Percentiles rank a stretch among this genome's conserved stretches.
Evolutionary conservation across 2,888 invertebrate species (phyloP).

Genomic region (Lissocephala sabroskyi): DNA sequence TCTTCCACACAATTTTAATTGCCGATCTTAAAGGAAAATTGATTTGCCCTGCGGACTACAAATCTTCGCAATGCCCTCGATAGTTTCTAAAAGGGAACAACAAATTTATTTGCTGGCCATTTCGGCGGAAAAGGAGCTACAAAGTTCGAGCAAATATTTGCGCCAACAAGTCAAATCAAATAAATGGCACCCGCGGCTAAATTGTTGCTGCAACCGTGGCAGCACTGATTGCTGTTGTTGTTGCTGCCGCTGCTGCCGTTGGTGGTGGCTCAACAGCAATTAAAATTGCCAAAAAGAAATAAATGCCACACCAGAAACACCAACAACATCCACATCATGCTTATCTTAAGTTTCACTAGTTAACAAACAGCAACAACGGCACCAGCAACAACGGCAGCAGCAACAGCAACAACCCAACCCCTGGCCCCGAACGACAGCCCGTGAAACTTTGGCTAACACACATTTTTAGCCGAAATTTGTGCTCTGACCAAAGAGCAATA

Average conservation of each 20-base stretch:
- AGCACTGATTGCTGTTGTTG: conserved; percentile 24
- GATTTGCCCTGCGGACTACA: conserved; percentile 18
- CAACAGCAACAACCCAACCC: conserved; percentile 14
- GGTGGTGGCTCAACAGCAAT: conserved; percentile 47
- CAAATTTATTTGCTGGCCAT: conserved; percentile 53
- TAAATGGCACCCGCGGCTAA: conserved; percentile 34
- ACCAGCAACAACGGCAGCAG: conserved; percentile 17
- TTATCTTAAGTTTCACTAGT: conserved; percentile 48
- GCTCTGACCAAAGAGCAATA: conserved; percentile 40
- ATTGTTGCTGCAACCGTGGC: conserved; percentile 5
- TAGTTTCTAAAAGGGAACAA: too few relatives aligned
- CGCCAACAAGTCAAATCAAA: conserved; percentile 63
- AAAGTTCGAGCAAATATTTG: conserved; percentile 37
- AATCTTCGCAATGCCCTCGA: too few relatives aligned
- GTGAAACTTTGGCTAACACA: conserved; percentile 52
- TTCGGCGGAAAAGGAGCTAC: too few relatives aligned
- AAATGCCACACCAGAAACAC: conserved; percentile 26
- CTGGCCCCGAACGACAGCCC: conserved; percentile 18
- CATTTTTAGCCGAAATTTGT: conserved; percentile 34
- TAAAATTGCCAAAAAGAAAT: conserved; percentile 51
- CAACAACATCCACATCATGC: conserved; percentile 22
- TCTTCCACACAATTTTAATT: too few relatives aligned
- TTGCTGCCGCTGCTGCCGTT: conserved; percentile 14
- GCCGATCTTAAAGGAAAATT: too few relatives aligned
- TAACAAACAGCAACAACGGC: too few relatives aligned